phyloP scores from a whole-genome alignment of 2,797 vertebrate genomes.

The Rhynchonycteris naso region DNA sequence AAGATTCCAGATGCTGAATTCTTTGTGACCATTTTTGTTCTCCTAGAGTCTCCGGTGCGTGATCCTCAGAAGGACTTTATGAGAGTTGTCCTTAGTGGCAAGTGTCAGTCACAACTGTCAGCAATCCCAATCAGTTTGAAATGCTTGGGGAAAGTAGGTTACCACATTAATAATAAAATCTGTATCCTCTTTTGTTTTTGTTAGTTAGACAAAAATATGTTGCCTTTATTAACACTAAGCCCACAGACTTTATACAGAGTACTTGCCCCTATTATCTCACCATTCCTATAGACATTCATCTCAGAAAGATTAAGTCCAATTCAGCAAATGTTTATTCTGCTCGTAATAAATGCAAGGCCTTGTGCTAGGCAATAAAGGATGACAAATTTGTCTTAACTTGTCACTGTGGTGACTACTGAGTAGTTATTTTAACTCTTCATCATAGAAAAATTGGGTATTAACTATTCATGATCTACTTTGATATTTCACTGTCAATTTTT shows the following conservation, averaged over 20 bases:
- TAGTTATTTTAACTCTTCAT: slow-evolving; percentile 73
- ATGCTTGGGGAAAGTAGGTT: slow-evolving; percentile 7
- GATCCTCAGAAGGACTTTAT: neutral
- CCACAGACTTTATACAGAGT: slow-evolving; percentile 54
- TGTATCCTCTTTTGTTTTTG: slow-evolving; percentile 49
- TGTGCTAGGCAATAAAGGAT: slow-evolving; percentile 54
- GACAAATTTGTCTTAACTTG: slow-evolving; percentile 74
- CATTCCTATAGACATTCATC: slow-evolving; percentile 72
- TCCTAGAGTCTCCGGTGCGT: neutral
- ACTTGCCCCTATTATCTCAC: slow-evolving; percentile 60
- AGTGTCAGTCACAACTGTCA: neutral
- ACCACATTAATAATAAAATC: slow-evolving; percentile 43
- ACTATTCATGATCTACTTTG: slow-evolving; percentile 78
- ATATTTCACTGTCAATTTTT: slow-evolving; percentile 76
- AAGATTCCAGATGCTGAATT: neutral
- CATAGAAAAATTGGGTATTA: slow-evolving; percentile 76
- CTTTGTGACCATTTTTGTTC: neutral
- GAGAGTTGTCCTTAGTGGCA: neutral
- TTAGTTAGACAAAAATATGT: slow-evolving; percentile 60
- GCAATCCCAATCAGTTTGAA: neutral
- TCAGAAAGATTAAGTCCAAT: slow-evolving; percentile 70
- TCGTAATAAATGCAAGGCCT: slow-evolving; percentile 72
- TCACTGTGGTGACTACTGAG: slow-evolving; percentile 61
- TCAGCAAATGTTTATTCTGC: slow-evolving; percentile 72
- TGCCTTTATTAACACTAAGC: slow-evolving; percentile 61